These are phyloP conservation scores for Lerema accius DNA, from an alignment of 1,140 invertebrate species.

Conservation along the genomic window DNA sequence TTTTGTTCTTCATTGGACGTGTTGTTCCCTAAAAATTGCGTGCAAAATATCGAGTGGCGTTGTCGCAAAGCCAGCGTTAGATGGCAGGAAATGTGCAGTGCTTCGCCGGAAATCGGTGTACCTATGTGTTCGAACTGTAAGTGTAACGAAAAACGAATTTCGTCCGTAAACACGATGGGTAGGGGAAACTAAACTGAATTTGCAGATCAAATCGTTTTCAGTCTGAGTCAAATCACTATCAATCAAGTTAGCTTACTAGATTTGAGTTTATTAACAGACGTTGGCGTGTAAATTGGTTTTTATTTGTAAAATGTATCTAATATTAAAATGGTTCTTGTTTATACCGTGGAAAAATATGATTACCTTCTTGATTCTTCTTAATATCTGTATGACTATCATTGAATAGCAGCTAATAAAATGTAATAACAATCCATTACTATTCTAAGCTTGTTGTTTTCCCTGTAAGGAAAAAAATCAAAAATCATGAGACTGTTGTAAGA, in stretches of 20 bases:
- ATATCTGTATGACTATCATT: too few species aligned
- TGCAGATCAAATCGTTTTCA: conserved; percentile 1
- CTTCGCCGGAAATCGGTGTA: conserved; percentile 55
- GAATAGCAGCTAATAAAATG: too few species aligned
- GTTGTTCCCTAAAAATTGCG: conserved; percentile 16
- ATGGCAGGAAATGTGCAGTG: conserved; percentile 58
- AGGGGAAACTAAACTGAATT: conserved; percentile 24
- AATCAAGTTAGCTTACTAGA: neutral
- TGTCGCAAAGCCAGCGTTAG: conserved; percentile 34
- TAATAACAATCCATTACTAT: too few species aligned
- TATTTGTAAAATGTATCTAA: too few species aligned
- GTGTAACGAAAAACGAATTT: conserved; percentile 48
- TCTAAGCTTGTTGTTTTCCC: too few species aligned
- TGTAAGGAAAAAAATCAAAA: too few species aligned
- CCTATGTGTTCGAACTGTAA: conserved; percentile 64
- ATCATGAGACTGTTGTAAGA: too few species aligned
- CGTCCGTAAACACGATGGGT: conserved; percentile 8
- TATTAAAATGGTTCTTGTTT: too few species aligned
- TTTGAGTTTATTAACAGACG: neutral
- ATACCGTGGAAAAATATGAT: too few species aligned
- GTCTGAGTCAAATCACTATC: conserved; percentile 1
- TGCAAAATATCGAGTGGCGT: conserved; percentile 42
- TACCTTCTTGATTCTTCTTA: too few species aligned
- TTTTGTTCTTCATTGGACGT: neutral
- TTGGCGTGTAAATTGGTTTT: too few species aligned